Conservation (phyloP, 2,113 vertebrate genomes). For the Sapajus apella region DNA sequence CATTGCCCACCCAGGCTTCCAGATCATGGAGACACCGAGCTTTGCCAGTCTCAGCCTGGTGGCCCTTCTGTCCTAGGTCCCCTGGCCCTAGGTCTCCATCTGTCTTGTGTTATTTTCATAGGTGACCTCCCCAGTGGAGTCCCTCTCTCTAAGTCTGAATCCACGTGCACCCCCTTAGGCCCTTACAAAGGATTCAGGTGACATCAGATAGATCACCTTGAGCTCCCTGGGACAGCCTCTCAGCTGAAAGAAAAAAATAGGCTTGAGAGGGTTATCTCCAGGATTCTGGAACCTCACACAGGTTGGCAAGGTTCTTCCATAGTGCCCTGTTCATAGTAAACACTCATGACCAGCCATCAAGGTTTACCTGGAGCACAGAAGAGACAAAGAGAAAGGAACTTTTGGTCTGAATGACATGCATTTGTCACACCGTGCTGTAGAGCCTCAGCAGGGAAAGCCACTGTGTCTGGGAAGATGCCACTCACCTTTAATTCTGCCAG, state of each 20-base stretch:
- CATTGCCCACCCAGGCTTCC: background rate
- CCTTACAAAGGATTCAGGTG: background rate
- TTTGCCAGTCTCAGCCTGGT: background rate
- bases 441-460: background rate
- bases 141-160: background rate
- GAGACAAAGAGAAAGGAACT: background rate
- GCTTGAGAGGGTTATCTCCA: fast-evolving
- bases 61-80: background rate
- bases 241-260: background rate
- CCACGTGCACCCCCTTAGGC: background rate
- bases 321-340: fast-evolving
- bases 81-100: no score
- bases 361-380: background rate
- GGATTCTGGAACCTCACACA: fast-evolving
- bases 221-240: background rate
- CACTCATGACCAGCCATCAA: background rate
- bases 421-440: background rate
- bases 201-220: background rate
- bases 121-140: background rate
- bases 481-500: background rate
- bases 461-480: background rate
- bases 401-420: background rate
- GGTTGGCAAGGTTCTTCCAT: fast-evolving
- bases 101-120: background rate
- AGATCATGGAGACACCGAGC: background rate